Percentiles rank a stretch among this genome's conserved stretches.
These are phyloP conservation scores for Myiagra hebetior DNA, from an alignment of 2,113 vertebrate genomes.

Conservation along the genomic window DNA sequence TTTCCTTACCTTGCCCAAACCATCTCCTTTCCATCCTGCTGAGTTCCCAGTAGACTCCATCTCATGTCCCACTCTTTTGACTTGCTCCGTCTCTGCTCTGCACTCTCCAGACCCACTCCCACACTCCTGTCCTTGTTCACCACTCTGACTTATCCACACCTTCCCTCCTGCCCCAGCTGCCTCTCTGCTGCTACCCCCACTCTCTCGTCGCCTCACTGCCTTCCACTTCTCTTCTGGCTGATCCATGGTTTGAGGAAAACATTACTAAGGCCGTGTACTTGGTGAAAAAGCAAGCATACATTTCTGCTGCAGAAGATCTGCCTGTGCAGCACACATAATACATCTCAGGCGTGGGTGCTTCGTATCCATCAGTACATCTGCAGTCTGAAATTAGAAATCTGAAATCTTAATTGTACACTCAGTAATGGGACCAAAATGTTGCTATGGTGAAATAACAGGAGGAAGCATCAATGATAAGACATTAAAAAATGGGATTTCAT, in stretches of 20 bases:
- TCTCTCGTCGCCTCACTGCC: background rate
- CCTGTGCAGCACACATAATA: background rate
- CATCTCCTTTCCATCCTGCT: background rate
- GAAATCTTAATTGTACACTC: constrained; percentile 42
- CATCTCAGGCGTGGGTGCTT: constrained; percentile 37
- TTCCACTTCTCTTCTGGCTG: background rate
- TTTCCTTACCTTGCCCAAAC: background rate
- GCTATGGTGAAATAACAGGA: constrained; percentile 42
- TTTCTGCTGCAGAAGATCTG: constrained; percentile 3
- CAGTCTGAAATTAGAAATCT: constrained; percentile 58
- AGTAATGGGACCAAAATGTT: constrained; percentile 44
- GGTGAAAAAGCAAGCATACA: background rate
- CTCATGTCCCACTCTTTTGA: background rate
- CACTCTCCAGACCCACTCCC: background rate
- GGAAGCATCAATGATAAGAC: constrained; percentile 2
- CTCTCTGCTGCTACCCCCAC: background rate
- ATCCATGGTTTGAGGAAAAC: background rate
- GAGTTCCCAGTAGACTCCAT: background rate
- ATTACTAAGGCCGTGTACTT: background rate
- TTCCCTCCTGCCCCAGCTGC: background rate
- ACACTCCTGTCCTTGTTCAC: background rate
- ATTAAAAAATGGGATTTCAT: constrained; percentile 12
- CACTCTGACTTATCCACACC: background rate
- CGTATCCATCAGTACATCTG: constrained; percentile 48
- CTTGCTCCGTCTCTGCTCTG: background rate